Base-by-base conservation (phyloP, 2,888 invertebrate genomes). In the Acronicta psi region DNA sequence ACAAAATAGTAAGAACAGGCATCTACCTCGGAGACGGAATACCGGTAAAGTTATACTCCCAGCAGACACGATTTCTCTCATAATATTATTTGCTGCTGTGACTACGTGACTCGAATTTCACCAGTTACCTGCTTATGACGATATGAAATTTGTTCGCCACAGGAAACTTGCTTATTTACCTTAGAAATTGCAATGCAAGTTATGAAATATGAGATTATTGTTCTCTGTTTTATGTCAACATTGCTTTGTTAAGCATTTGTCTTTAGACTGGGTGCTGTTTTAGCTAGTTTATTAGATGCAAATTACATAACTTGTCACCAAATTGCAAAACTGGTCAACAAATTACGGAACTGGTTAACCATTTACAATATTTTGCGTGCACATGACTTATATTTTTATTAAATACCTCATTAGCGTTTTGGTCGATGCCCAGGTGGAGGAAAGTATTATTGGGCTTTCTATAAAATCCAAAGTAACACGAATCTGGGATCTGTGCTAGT, bases 71-170 rank as follows among this genome's bases (percentile, higher is more conserved):
- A 84, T 84, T 86, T 84, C 85, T 83, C 85, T 88, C 87, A 89
- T 89, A 88, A 89, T 88, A 89, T 89, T 89, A 89, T 89, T 90
- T 89, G 89, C 87, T 86, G 79, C 83, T 84, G 81, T 61, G 73
- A 71, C 75, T 78, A 88, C 89, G 90, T 90, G 88, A 82, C 84
- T 83, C 46, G 88, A 89, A 89, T 89, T 82, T 77, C 77, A 70
- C 76, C 70, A 70, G 79, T 79, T 85, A 86, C 86, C 88, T 84
- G 83, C 84, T 86, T 82, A 85, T 82, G 82, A 78, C 82, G 84
- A 86, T 85, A 85, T 86, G 84, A 86, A 88, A 87, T 87, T 87
- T 85, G 86, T 86, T 82, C 84, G 83, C 83, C 81, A 74, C 82
- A 80, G 81, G 80, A 85, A 84, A 83, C 86, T 83, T 81, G 79